Evolutionary conservation across 2,797 vertebrate species (phyloP), one percentile per base, ranked within the genome.

Genomic region (Takifugu ocellatus): DNA sequence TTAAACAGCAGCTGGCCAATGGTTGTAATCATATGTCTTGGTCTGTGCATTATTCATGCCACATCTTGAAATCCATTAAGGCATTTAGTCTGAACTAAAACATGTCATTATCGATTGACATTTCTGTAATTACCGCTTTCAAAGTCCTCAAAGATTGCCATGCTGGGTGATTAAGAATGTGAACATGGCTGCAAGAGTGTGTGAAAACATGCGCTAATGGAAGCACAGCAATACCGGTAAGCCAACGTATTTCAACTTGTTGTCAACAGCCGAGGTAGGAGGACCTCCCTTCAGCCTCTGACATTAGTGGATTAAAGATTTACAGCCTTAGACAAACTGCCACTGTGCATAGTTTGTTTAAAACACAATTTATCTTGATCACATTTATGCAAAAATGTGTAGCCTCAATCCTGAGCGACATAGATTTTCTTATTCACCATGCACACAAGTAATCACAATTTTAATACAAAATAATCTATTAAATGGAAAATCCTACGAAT

Each of bases 71-170:
- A 88, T 81, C 87, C 87, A 89, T 89, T 91, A 82, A 86, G 84
- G 87, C 75, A 75, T 88, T 89, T 75, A 77, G 72, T 69, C 74
- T 70, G 48, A 56, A 84, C 79, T 86, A 81, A 89, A 90, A 88
- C 75, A 70, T 83, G 82, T 87, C 87, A 86, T 88, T 88, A 91
- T 90, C 77, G 82, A 92, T 87, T 83, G 89, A 87, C 88, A 87
- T 82, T 84, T 81, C 87, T 85, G 80, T 91, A 91, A 92, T 90
- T 91, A 87, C 81, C 79, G 79, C 82, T 88, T 89, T 78, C 44
- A 46, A 82, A 86, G 81, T 75, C 39, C 61, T 68, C 63, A 91
- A 87, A 85, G 89, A 90, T 90, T 39, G 90, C 91, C 87, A 84
- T 88, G 85, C 76, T 56, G 10, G 46, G 61, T 82, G 82, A 85